Conservation (phyloP, 2,113 vertebrate genomes). For the Psophia crepitans region DNA sequence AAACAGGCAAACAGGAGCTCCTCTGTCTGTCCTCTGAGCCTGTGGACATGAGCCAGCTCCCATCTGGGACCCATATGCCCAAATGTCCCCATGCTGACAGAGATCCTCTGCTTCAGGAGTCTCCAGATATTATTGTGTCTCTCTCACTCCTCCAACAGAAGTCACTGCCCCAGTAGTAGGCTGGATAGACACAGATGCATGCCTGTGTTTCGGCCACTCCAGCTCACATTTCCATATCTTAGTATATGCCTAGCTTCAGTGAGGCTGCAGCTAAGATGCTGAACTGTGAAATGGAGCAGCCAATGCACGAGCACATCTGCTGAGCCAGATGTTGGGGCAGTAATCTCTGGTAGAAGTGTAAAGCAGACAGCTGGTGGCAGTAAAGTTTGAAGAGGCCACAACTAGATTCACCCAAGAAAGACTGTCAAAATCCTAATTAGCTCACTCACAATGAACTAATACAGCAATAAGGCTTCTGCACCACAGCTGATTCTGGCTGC, state of each 20-base stretch:
- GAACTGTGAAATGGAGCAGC: constrained; percentile 13
- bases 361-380: constrained; percentile 43
- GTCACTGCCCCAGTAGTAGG: neutral
- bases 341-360: neutral
- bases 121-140: neutral
- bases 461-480: constrained; percentile 37
- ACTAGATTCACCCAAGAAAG: constrained; percentile 46
- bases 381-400: constrained; percentile 65
- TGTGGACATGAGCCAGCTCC: neutral
- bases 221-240: neutral
- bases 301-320: constrained; percentile 8
- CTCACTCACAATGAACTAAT: constrained; percentile 35
- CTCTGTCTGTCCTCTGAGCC: neutral
- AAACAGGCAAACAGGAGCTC: neutral
- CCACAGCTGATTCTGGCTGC: constrained; percentile 47
- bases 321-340: constrained; percentile 38
- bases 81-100: neutral
- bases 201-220: neutral
- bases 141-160: neutral
- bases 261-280: neutral
- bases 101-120: neutral
- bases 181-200: neutral
- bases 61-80: constrained; percentile 4
- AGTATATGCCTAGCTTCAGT: neutral
- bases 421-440: constrained; percentile 62